These are phyloP conservation scores for Paragorgia papillata DNA, from an alignment of 92 coral and sea anemone species.

Conservation along the genomic window DNA sequence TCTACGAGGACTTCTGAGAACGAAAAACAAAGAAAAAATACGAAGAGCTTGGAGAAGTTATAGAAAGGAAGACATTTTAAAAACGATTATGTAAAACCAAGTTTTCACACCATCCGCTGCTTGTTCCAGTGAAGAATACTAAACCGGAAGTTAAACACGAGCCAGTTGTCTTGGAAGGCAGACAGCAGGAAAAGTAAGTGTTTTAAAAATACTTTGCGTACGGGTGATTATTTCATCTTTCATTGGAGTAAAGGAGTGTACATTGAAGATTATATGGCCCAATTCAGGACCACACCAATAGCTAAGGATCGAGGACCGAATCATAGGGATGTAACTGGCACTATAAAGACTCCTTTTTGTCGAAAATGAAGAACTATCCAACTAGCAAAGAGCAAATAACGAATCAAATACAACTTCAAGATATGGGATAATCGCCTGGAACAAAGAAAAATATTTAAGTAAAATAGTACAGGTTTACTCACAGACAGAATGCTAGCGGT, in stretches of 20 bases:
- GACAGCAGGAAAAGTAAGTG: constrained; percentile 10
- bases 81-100: too few species aligned
- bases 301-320: constrained; percentile 42
- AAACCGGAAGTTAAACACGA: constrained; percentile 18
- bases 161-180: neutral
- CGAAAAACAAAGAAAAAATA: too few species aligned
- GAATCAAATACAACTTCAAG: too few species aligned
- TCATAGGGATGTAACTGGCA: too few species aligned
- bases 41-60: too few species aligned
- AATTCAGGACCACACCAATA: constrained; percentile 52
- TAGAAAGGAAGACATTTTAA: too few species aligned
- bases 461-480: constrained; percentile 28
- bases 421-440: constrained; percentile 74
- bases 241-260: constrained; percentile 66
- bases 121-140: too few species aligned
- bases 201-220: constrained; percentile 67
- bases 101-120: too few species aligned
- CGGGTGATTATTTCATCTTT: constrained; percentile 67
- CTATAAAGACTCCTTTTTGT: too few species aligned
- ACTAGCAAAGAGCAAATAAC: too few species aligned
- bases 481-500: constrained; percentile 54
- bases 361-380: too few species aligned
- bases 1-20: too few species aligned
- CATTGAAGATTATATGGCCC: constrained; percentile 59
- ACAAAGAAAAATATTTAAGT: constrained; percentile 43